Percentiles rank a stretch among this genome's conserved stretches.
phyloP scores from a whole-genome alignment of 2,113 vertebrate genomes.

The Chascanopsetta lugubris region DNA sequence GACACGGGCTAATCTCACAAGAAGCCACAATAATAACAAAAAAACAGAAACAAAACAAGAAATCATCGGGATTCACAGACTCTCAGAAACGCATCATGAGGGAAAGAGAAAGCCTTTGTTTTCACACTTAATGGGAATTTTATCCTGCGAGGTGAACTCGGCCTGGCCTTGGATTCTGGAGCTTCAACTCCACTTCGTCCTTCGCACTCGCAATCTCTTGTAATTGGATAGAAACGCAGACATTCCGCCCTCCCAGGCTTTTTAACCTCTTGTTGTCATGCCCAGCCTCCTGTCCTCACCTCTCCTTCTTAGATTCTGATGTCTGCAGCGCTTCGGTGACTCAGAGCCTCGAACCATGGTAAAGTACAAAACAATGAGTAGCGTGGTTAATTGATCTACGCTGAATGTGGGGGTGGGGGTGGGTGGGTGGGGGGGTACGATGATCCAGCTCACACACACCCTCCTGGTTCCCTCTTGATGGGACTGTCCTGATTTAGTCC shows the following conservation, averaged over 20 bases:
- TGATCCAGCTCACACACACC: too few species aligned
- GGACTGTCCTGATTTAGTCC: constrained; percentile 66
- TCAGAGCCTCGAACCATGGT: constrained; percentile 35
- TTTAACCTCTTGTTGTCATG: constrained; percentile 19
- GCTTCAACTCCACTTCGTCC: neutral
- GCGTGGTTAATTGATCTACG: constrained; percentile 1
- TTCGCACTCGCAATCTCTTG: constrained; percentile 5
- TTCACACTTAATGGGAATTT: constrained; percentile 34
- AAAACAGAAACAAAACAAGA: too few species aligned
- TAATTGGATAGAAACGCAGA: constrained; percentile 27
- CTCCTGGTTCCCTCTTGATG: constrained; percentile 52
- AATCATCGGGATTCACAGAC: constrained; percentile 52
- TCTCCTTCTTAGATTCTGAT: constrained; percentile 42
- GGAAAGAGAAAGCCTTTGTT: constrained; percentile 6
- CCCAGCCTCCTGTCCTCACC: constrained; percentile 19
- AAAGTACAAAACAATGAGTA: constrained; percentile 37
- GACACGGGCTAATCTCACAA: constrained; percentile 52
- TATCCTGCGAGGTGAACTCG: constrained; percentile 11
- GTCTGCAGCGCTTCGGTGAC: constrained; percentile 21
- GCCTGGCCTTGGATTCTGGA: constrained; percentile 31
- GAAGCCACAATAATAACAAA: constrained; percentile 63
- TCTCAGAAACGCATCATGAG: constrained; percentile 16
- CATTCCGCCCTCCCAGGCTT: constrained; percentile 32
- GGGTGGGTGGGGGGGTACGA: too few species aligned
- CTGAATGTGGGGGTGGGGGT: constrained; percentile 27